phyloP scores from a whole-genome alignment of 2,113 vertebrate species.

The Nothobranchius kuhntae region DNA sequence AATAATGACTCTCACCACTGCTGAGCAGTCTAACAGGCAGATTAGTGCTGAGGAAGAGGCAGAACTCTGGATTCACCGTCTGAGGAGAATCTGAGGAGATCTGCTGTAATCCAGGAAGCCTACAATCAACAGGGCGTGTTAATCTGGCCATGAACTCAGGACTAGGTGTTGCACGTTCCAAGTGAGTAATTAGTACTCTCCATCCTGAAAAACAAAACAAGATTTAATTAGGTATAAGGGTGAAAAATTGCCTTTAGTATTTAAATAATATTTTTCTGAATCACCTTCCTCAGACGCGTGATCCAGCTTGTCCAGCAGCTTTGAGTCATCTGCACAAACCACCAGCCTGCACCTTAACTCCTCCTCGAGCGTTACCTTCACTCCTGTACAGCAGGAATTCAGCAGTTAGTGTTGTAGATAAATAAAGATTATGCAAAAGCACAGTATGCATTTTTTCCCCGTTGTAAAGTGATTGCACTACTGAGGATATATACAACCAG shows the following conservation, averaged over 20 bases:
- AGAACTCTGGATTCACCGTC: slow-evolving; percentile 66
- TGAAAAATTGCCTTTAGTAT: not conserved
- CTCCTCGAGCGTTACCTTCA: slow-evolving; percentile 18
- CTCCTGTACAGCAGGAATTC: slow-evolving; percentile 28
- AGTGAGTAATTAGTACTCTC: slow-evolving; percentile 76
- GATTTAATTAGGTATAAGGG: not conserved
- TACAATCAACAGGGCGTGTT: slow-evolving; percentile 6
- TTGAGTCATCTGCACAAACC: slow-evolving; percentile 73
- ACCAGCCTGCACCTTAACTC: slow-evolving; percentile 60
- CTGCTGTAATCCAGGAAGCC: slow-evolving; percentile 10
- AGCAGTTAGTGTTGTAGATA: not conserved
- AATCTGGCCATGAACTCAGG: slow-evolving; percentile 56
- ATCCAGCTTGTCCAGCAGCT: slow-evolving; percentile 73
- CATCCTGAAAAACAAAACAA: slow-evolving; percentile 63
- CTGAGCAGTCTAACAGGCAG: slow-evolving; percentile 71
- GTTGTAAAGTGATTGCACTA: too few species aligned
- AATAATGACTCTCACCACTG: slow-evolving; percentile 71
- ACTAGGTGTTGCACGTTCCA: slow-evolving; percentile 58
- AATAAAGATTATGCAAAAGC: too few species aligned
- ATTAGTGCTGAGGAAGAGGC: slow-evolving; percentile 79
- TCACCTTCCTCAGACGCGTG: slow-evolving; percentile 77
- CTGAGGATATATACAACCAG: too few species aligned
- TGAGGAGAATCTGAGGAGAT: not conserved
- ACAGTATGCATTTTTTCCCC: too few species aligned
- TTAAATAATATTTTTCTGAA: not conserved